A percentile compares a stretch with the other conserved stretches of the same genome.
Evolutionary conservation across 1,140 invertebrate genomes (phyloP).

Genomic region (Scaptomyza pallida): DNA sequence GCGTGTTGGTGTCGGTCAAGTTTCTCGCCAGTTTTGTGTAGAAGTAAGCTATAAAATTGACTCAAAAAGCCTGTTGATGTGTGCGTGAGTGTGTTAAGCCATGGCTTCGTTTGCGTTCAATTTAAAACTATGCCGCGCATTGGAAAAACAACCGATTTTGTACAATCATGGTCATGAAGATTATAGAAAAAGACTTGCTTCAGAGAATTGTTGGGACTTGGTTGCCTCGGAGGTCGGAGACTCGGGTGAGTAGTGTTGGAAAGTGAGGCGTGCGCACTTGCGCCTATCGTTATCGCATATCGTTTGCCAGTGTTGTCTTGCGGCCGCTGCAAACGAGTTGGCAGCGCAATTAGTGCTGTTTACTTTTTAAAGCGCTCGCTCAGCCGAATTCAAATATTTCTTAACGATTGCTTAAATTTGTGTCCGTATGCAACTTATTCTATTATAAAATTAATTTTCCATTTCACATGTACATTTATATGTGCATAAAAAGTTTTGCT

Average conservation of each 20-base stretch:
- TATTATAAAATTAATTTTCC: not conserved
- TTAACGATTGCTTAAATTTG: constrained; percentile 18
- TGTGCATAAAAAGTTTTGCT: not conserved
- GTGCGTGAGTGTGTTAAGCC: constrained; percentile 14
- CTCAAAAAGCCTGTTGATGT: constrained; percentile 29
- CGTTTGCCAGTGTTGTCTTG: constrained; percentile 1
- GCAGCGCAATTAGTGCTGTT: constrained; percentile 28
- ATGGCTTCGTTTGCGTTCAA: constrained; percentile 37
- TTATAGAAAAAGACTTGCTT: constrained; percentile 61
- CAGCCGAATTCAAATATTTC: constrained; percentile 19
- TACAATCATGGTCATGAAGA: constrained; percentile 57
- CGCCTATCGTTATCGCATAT: constrained; percentile 44
- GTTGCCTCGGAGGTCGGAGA: constrained; percentile 62
- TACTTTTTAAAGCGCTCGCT: not conserved
- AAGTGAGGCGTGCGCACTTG: constrained; percentile 45
- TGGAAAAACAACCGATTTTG: constrained; percentile 51
- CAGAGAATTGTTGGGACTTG: constrained; percentile 67
- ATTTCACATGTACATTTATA: not conserved
- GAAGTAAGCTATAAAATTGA: constrained; percentile 32
- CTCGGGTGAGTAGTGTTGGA: constrained; percentile 63
- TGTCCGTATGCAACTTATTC: not conserved
- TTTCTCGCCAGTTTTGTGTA: constrained; percentile 43
- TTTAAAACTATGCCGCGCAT: constrained; percentile 48
- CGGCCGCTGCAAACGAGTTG: constrained; percentile 21
- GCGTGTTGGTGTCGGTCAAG: constrained; percentile 50